Evolutionary conservation across 1,140 invertebrate genomes (phyloP), one percentile per base, ranked within the genome.

Genomic region (Galleria mellonella): DNA sequence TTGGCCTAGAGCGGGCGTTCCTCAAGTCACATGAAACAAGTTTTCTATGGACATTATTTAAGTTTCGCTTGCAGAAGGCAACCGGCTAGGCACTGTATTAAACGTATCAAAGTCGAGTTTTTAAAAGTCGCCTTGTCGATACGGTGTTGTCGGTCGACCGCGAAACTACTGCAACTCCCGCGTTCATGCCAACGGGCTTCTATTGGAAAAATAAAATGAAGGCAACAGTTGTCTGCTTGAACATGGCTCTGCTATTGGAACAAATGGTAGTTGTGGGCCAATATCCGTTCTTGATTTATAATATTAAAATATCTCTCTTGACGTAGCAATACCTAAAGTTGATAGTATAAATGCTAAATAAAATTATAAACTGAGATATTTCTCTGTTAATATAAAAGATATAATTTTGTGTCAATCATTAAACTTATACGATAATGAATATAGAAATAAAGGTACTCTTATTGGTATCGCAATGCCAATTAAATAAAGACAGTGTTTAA

Each of bases 11-110:
- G 62, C 55, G 57, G 53, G 52, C 56, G 52, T 66, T 65, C 64
- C 56, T 63, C 55, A 65, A 65, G 55, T 74, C 62, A 62, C 62
- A 63, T 68, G 66, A 72, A 72, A 74, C 66, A 72, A 78, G 71
- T 79, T 79, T 61, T 62, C 60, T 62, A 63, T 70, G 65, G 71
- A 72, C 69, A 74, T 83, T 76, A 79, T 79, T 72, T 78, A 78
- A 83, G 67, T 83, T 70, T 63, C 46, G 63, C 66, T 56, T 55
- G 67, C 54, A 63, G 60, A 62, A 66, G 35, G 32, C 32, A 7
- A 33, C 5, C 11, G 10, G 32, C 2, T 10, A 33, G 58, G 58
- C 62, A 67, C 65, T 62, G 65, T 71, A 75, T 79, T 72, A 76
- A 70, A 70, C 54, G 75, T 75, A 77, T 75, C 59, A 62, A 63